phyloP scores from a whole-genome alignment of 2,113 vertebrate species.

The Parus major region DNA sequence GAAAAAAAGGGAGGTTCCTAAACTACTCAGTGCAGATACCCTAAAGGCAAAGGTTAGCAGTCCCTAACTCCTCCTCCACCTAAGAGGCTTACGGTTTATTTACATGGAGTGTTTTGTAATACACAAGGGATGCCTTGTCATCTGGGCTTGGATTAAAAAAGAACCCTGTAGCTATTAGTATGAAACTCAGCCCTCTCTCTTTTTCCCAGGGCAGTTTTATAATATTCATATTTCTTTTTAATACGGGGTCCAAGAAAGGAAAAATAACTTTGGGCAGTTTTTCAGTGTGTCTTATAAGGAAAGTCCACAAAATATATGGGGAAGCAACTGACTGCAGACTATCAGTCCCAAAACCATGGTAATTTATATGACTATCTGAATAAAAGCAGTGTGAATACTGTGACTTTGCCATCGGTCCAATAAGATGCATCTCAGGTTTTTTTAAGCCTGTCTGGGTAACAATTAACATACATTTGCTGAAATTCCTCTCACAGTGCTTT shows the following conservation, averaged over 20 bases:
- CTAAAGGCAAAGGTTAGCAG: background rate
- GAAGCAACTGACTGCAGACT: background rate
- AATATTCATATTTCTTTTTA: background rate
- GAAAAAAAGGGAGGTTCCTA: background rate
- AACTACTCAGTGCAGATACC: background rate
- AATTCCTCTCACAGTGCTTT: background rate
- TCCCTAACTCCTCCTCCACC: background rate
- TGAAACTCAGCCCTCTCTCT: background rate
- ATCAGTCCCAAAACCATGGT: background rate
- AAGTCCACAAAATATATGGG: background rate
- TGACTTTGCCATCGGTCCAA: background rate
- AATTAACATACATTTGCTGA: background rate
- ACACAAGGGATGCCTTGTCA: background rate
- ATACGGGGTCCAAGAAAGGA: background rate
- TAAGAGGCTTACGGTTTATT: background rate
- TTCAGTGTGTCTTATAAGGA: background rate
- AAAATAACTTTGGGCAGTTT: background rate
- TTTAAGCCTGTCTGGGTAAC: background rate
- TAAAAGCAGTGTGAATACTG: background rate
- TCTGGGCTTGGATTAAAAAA: background rate
- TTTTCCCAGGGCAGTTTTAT: constrained; percentile 4
- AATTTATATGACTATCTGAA: background rate
- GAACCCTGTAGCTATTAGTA: background rate
- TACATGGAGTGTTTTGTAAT: background rate
- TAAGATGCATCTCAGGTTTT: background rate